These are phyloP conservation scores for Calidris pygmaea DNA, from an alignment of 2,113 vertebrate species.

Conservation along the genomic window DNA sequence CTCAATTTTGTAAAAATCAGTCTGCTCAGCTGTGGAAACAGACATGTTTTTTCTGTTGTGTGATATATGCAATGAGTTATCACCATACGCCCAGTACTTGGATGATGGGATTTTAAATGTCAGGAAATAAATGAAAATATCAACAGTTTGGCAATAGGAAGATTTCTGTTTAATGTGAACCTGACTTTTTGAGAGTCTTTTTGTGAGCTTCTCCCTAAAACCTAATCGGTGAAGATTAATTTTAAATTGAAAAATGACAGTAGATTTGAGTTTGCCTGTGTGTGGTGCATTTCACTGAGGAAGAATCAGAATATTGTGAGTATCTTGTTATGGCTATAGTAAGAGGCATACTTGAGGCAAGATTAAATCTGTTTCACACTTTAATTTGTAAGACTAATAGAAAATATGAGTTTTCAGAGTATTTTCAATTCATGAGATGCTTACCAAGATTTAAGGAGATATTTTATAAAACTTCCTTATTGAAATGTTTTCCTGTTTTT, in stretches of 20 bases:
- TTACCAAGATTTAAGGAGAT: not conserved
- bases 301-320: not conserved
- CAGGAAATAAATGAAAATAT: constrained; percentile 68
- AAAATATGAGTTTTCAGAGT: not conserved
- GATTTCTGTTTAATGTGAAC: constrained; percentile 19
- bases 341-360: not conserved
- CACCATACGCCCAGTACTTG: not conserved
- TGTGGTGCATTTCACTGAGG: not conserved
- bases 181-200: constrained; percentile 24
- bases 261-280: not conserved
- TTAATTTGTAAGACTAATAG: not conserved
- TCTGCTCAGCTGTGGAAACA: constrained; percentile 64
- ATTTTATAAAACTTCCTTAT: not conserved
- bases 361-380: not conserved
- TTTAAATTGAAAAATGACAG: constrained; percentile 8
- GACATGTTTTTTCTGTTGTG: constrained; percentile 23
- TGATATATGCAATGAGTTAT: constrained; percentile 37
- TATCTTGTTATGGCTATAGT: not conserved
- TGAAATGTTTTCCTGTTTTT: not conserved
- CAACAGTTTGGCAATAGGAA: constrained; percentile 44
- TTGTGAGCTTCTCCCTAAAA: not conserved
- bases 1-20: constrained; percentile 52
- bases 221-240: not conserved
- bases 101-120: constrained; percentile 65
- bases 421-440: not conserved